Percentiles rank a stretch among this genome's conserved stretches.
Evolutionary conservation across 2,888 invertebrate genomes (phyloP).

Genomic region (Cephonodes hylas): DNA sequence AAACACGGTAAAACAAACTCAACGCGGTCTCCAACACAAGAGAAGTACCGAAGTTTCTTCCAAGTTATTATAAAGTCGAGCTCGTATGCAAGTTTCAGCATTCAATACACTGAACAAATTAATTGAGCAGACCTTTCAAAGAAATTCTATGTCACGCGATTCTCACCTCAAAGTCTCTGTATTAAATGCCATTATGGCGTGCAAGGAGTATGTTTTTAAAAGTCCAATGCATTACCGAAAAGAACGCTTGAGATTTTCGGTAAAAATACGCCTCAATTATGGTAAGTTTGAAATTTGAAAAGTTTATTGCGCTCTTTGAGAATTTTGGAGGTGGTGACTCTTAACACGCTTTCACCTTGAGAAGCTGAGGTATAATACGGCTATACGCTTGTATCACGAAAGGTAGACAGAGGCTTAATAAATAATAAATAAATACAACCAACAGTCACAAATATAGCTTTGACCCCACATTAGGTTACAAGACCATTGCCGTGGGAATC

Average conservation of each 20-base stretch:
- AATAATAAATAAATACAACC: no score
- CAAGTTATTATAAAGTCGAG: constrained; percentile 44
- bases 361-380: not conserved
- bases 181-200: not conserved
- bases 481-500: no score
- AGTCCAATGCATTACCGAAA: constrained; percentile 21
- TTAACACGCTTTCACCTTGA: not conserved
- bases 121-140: constrained; percentile 53
- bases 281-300: not conserved
- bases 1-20: constrained; percentile 10
- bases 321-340: not conserved
- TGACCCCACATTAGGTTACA: no score
- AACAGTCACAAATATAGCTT: no score
- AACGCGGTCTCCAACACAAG: constrained; percentile 12
- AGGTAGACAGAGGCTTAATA: no score
- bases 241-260: constrained; percentile 24
- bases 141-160: constrained; percentile 16
- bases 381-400: no score
- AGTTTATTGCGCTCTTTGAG: constrained; percentile 5
- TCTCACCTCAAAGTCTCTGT: not conserved
- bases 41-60: constrained; percentile 15
- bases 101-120: constrained; percentile 56
- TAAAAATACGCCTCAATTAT: constrained; percentile 8
- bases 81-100: constrained; percentile 38
- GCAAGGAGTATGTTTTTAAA: not conserved